Evolutionary conservation across 2,797 vertebrate genomes (phyloP).

Genomic region (Typhlichthys subterraneus): DNA sequence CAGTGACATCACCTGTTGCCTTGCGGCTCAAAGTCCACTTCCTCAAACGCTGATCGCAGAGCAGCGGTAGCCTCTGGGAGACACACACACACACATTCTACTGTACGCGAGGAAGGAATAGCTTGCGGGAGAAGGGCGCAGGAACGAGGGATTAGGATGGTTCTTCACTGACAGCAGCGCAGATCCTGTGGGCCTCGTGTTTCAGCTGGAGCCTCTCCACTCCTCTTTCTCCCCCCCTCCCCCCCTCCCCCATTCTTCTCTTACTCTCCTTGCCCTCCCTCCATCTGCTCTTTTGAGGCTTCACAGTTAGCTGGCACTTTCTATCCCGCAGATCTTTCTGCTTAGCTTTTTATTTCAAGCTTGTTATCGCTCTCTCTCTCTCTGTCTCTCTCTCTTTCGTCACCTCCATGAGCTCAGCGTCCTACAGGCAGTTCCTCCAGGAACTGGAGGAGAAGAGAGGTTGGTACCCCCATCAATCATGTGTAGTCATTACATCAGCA

Average conservation of each 20-base stretch:
- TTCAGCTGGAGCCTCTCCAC: slow-evolving; percentile 25
- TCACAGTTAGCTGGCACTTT: neutral
- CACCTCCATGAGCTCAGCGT: slow-evolving; percentile 60
- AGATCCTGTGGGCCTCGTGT: slow-evolving; percentile 36
- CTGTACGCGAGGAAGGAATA: slow-evolving; percentile 9
- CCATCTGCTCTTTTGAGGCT: slow-evolving; percentile 8
- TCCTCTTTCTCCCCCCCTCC: slow-evolving; percentile 19
- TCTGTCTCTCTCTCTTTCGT: slow-evolving; percentile 21
- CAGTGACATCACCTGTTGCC: slow-evolving; percentile 77
- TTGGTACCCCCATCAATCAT: slow-evolving; percentile 51
- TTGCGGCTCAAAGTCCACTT: slow-evolving; percentile 84
- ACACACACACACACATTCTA: slow-evolving; percentile 10
- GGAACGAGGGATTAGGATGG: slow-evolving; percentile 68
- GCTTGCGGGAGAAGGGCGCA: slow-evolving; percentile 24
- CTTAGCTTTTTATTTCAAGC: neutral
- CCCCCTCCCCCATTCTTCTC: neutral
- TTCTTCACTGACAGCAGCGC: slow-evolving; percentile 44
- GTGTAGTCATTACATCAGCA: slow-evolving; percentile 1
- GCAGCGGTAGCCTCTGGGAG: slow-evolving; percentile 24
- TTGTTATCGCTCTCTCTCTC: neutral
- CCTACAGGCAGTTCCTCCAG: slow-evolving; percentile 80
- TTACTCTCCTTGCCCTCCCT: slow-evolving; percentile 1
- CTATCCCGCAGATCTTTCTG: neutral
- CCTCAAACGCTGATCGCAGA: slow-evolving; percentile 59
- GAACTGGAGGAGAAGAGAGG: slow-evolving; percentile 81